Percentiles rank a stretch among this genome's conserved stretches.
Evolutionary conservation across 2,797 vertebrate genomes (phyloP).

Genomic region (Acipenser transmontanus): DNA sequence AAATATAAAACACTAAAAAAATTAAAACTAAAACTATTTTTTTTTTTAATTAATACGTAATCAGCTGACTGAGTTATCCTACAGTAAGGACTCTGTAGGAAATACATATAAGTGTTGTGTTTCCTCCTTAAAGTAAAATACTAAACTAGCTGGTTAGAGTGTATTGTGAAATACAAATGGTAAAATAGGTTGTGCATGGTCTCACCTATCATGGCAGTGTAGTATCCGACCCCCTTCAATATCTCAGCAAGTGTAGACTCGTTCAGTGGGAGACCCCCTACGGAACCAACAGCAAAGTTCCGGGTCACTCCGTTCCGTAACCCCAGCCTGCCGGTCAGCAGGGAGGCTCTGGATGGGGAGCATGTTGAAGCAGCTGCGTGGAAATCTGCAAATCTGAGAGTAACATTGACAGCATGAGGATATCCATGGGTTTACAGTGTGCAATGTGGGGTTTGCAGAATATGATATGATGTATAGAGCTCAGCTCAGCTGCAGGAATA

Average conservation of each 20-base stretch:
- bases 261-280: slow-evolving; percentile 80
- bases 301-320: slow-evolving; percentile 84
- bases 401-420: not conserved
- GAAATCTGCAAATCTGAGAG: slow-evolving; percentile 80
- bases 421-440: no score
- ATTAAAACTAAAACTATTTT: not conserved
- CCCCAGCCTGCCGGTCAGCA: slow-evolving; percentile 87
- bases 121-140: not conserved
- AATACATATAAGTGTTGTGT: not conserved
- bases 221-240: slow-evolving; percentile 70
- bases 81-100: not conserved
- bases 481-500: no score
- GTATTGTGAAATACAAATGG: not conserved
- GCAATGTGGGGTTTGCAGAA: no score
- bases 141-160: no score
- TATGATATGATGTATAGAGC: no score
- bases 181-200: slow-evolving; percentile 8
- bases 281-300: slow-evolving; percentile 78
- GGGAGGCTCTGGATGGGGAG: slow-evolving; percentile 84
- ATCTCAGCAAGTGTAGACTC: slow-evolving; percentile 83
- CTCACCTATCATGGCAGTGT: slow-evolving; percentile 78
- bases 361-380: slow-evolving; percentile 90
- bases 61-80: not conserved
- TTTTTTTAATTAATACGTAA: not conserved
- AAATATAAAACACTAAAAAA: not conserved